Base-by-base conservation (phyloP, 2,888 invertebrate species). In the Cosmorhoe ocellata region DNA sequence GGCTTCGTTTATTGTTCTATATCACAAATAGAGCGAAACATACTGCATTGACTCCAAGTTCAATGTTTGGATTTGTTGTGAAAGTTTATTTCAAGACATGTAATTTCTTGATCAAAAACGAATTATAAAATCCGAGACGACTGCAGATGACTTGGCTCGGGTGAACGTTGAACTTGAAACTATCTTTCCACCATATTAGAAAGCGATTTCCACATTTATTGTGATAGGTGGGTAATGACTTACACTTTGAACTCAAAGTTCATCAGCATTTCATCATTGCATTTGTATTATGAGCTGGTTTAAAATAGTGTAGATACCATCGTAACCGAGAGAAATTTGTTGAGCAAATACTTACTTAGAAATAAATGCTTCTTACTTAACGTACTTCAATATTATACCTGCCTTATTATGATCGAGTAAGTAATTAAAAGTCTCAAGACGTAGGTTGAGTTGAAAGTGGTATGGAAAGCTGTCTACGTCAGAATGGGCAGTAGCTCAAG, bases 341-440 rank as follows among this genome's bases (percentile, higher is more conserved):
- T 31, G 31, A 30, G n/a, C n/a, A n/a, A n/a, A n/a, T n/a, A n/a
- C n/a, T n/a, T n/a, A n/a, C n/a, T n/a, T n/a, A n/a, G n/a, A n/a
- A n/a, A n/a, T n/a, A n/a, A n/a, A n/a, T n/a, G n/a, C n/a, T n/a
- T n/a, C 14, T 34, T 14, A 28, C 24, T 6, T 24, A 24, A 4
- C 18, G 18, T 18, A 4, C n/a, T 18, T 18, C 2, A 4, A 4
- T 18, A 18, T 4, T 4, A n/a, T 18, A 18, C 18, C 18, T 18
- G 4, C 18, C 18, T 18, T 3, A 2, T 18, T 18, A 40, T 33
- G 11, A 33, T 27, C 33, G 64, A 73, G 76, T 81, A 81, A 73
- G 77, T 83, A 81, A 85, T 87, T 85, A 84, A 79, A 77, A 84
- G 74, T 81, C 80, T 76, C 67, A 69, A 69, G 74, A 77, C 79